phyloP scores from a whole-genome alignment of 2,113 vertebrate species.

The Plecturocebus donacophilus region DNA sequence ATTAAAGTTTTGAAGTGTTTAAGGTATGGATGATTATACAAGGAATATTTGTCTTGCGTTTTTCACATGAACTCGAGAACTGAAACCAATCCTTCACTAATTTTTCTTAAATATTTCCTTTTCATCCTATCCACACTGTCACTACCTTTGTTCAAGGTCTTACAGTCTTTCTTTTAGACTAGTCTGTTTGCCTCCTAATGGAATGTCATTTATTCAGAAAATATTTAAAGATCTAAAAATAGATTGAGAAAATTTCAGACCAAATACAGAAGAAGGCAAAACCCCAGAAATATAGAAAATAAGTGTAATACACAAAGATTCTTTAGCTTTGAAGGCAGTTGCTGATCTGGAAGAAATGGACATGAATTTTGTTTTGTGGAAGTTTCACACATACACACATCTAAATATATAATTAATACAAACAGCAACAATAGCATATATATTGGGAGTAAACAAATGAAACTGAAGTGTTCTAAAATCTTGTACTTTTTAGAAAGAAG shows the following conservation, averaged over 20 bases:
- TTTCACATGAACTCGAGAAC: background rate
- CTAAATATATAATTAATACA: background rate
- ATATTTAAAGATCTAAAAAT: background rate
- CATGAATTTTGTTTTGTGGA: background rate
- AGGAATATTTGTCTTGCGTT: background rate
- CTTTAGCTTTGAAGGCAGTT: background rate
- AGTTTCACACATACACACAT: background rate
- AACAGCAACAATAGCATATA: background rate
- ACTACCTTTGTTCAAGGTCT: background rate
- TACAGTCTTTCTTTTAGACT: background rate
- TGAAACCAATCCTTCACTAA: background rate
- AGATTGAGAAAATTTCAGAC: background rate
- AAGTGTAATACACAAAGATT: background rate
- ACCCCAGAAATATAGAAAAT: background rate
- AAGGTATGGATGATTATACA: background rate
- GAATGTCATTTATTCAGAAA: background rate
- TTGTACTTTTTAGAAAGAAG: background rate
- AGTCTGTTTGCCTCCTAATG: background rate
- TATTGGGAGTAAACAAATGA: background rate
- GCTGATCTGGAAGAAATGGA: background rate
- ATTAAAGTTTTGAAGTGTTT: background rate
- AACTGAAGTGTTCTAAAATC: background rate
- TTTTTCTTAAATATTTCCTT: background rate
- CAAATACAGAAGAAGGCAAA: background rate
- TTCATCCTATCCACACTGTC: background rate